Base-by-base conservation (phyloP, 2,113 vertebrate genomes). In the Tapirus terrestris region DNA sequence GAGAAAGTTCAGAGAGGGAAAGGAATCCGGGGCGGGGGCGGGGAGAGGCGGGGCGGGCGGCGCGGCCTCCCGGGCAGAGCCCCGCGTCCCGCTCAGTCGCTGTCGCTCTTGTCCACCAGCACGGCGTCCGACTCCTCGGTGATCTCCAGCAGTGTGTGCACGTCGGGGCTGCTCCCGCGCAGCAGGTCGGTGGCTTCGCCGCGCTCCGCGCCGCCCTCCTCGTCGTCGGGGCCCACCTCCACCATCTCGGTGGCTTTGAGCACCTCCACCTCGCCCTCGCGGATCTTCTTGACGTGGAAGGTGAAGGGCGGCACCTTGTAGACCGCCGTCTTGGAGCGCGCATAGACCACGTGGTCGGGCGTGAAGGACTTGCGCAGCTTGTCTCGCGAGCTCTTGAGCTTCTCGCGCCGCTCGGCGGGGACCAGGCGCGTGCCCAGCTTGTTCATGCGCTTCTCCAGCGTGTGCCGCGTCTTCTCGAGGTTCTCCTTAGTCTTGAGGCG, bases 241-340 rank as follows among this genome's bases (percentile, higher is more conserved):
- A 99, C 99, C 99, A 99, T 99, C 98, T 99, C 99, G 0, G 99
- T 99, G 98, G 99, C 99, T 92, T 99, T 99, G 17, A 97, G 83
- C 97, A 99, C 99, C 97, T 99, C 99, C 91, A 99, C 99, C 97
- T 99, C 99, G 0, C 99, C 99, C 81, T 99, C 99, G 72, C 99
- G 98, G 98, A 99, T 99, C 98, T 99, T 99, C 99, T 99, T 99
- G 72, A 99, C 99, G 0, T 99, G 99, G 98, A 99, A 99, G 91
- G 99, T 99, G 98, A 99, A 99, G 9, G 99, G 99, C 0, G 99
- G 99, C 93, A 99, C 99, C 70, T 99, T 99, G 99, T 99, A 99
- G 94, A 99, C 99, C 0, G 99, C 99, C 0, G 99, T 99, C 99
- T 99, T 99, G 97, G 99, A 99, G 96, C 99, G 99, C 70, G 99